phyloP scores from a whole-genome alignment of 2,888 invertebrate species.

The Sphecodes monilicornis region DNA sequence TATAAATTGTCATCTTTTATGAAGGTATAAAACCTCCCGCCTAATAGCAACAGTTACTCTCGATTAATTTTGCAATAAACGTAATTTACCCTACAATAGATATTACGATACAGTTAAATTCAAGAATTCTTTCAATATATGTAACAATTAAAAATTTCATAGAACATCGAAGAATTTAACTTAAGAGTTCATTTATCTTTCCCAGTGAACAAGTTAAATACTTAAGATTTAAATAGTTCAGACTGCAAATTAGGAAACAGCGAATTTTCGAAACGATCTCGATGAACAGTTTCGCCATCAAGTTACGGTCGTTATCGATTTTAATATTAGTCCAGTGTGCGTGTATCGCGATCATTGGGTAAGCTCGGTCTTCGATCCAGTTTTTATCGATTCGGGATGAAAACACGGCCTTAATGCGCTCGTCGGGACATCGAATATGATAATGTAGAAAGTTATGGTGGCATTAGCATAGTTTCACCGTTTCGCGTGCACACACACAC shows the following conservation, averaged over 20 bases:
- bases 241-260: too few relatives aligned
- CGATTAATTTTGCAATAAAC: not conserved
- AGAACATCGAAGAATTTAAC: too few relatives aligned
- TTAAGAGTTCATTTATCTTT: too few relatives aligned
- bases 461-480: constrained; percentile 70
- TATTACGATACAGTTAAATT: too few relatives aligned
- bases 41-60: not conserved
- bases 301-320: constrained; percentile 33
- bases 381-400: constrained; percentile 54
- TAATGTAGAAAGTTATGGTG: constrained; percentile 76
- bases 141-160: too few relatives aligned
- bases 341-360: constrained; percentile 10
- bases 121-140: too few relatives aligned
- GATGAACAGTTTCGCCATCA: constrained; percentile 11
- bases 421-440: constrained; percentile 70
- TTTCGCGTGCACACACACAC: constrained; percentile 18
- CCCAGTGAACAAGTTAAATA: not conserved
- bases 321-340: constrained; percentile 23
- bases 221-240: not conserved
- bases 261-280: not conserved
- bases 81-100: not conserved
- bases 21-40: not conserved
- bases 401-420: constrained; percentile 50
- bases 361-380: constrained; percentile 35
- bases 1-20: too few relatives aligned